Conservation (phyloP, 2,888 invertebrate species). For the Crioceris asparagi region DNA sequence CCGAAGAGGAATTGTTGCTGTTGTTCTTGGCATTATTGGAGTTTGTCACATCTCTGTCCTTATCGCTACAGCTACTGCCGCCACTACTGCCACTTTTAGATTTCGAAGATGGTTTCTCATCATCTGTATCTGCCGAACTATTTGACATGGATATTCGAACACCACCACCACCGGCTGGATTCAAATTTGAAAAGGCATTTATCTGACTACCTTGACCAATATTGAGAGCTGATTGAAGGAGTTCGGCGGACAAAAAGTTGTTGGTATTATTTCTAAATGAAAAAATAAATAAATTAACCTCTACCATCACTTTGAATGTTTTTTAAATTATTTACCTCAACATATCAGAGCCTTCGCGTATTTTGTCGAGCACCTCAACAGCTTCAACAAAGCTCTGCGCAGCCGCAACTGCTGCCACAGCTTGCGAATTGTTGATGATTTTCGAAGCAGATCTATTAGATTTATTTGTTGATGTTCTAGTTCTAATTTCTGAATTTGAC, state of each 20-base stretch:
- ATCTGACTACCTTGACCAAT: constrained; percentile 29
- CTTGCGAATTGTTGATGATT: constrained; percentile 26
- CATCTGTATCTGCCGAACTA: constrained; percentile 29
- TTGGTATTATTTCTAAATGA: constrained; percentile 74
- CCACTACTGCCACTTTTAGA: constrained; percentile 19
- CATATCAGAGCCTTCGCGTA: constrained; percentile 47
- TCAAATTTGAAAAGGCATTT: constrained; percentile 36
- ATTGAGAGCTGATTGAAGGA: constrained; percentile 30
- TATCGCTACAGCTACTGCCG: constrained; percentile 21
- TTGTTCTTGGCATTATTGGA: constrained; percentile 34
- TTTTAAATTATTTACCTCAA: no score
- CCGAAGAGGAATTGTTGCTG: constrained; percentile 26
- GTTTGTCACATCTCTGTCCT: constrained; percentile 31
- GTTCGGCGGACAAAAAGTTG: constrained; percentile 62
- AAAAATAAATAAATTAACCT: no score
- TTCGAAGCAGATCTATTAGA: constrained; percentile 31
- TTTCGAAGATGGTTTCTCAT: constrained; percentile 21
- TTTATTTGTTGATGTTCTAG: constrained; percentile 20
- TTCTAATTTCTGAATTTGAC: no score
- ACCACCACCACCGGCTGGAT: constrained; percentile 29
- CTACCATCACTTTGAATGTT: no score
- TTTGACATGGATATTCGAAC: constrained; percentile 41
- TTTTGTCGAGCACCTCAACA: constrained; percentile 54
- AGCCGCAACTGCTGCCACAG: constrained; percentile 30
- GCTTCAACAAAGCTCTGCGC: constrained; percentile 43